Conservation (phyloP, 2,797 vertebrate species). For the Gymnoscopelus braueri region DNA sequence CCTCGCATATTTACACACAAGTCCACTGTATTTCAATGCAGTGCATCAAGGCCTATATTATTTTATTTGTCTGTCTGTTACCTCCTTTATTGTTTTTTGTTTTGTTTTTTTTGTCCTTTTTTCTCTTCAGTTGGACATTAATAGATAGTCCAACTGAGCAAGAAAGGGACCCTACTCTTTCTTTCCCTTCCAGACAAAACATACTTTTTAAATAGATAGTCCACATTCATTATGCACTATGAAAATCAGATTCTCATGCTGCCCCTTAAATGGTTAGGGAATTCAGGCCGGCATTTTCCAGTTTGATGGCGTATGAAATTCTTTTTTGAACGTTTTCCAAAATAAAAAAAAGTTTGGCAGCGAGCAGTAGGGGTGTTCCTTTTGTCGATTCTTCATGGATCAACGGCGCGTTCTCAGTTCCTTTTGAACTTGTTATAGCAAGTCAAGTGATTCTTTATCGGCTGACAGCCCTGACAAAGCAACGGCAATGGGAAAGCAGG, state of each 20-base stretch:
- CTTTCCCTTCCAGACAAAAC: slow-evolving; percentile 74
- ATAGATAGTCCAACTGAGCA: slow-evolving; percentile 56
- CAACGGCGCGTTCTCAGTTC: slow-evolving; percentile 93
- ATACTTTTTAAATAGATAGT: slow-evolving; percentile 70
- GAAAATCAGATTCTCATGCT: slow-evolving; percentile 86
- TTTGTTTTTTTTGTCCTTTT: slow-evolving; percentile 9
- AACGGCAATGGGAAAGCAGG: slow-evolving; percentile 92
- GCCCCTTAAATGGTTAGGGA: slow-evolving; percentile 86
- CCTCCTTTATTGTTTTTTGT: slow-evolving; percentile 19
- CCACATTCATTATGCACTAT: slow-evolving; percentile 82
- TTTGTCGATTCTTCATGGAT: slow-evolving; percentile 96
- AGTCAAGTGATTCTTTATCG: slow-evolving; percentile 99
- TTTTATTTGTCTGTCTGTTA: not conserved
- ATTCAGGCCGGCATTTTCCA: slow-evolving; percentile 84
- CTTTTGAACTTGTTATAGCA: slow-evolving; percentile 99
- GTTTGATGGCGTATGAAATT: slow-evolving; percentile 90
- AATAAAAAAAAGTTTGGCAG: slow-evolving; percentile 86
- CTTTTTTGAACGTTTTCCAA: slow-evolving; percentile 88
- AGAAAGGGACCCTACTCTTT: slow-evolving; percentile 60
- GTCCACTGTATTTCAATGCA: not conserved
- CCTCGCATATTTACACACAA: not conserved
- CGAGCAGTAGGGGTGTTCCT: slow-evolving; percentile 93
- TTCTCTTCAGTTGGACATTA: slow-evolving; percentile 55
- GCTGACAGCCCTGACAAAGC: slow-evolving; percentile 97
- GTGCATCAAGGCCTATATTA: not conserved